phyloP scores from a whole-genome alignment of 2,797 vertebrate species.

The Oryzias dopingdopingensis region DNA sequence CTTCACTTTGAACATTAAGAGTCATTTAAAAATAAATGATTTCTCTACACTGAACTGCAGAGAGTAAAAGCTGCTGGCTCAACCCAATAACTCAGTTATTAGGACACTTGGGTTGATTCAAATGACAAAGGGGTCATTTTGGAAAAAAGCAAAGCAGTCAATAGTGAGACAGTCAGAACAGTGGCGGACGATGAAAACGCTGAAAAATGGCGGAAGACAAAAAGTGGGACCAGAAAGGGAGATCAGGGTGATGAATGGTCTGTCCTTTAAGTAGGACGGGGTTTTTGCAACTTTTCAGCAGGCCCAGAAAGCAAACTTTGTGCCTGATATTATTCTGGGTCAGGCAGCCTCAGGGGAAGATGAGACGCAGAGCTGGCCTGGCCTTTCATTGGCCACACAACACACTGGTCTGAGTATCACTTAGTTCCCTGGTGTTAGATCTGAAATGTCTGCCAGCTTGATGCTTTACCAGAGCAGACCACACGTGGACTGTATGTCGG shows the following conservation, averaged over 20 bases:
- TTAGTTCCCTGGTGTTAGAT: conserved; percentile 29
- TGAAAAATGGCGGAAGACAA: conserved; percentile 30
- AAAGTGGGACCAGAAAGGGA: conserved; percentile 51
- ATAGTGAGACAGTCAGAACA: neutral
- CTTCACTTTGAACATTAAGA: neutral
- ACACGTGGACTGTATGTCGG: conserved; percentile 10
- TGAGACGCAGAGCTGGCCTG: conserved; percentile 68
- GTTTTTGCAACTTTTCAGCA: conserved; percentile 78
- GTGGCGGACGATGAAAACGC: neutral
- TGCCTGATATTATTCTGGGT: conserved; percentile 77
- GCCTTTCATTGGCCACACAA: conserved; percentile 58
- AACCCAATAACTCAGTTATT: no score
- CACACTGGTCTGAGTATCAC: conserved; percentile 29
- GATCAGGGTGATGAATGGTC: conserved; percentile 68
- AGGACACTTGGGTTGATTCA: no score
- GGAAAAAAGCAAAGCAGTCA: conserved; percentile 2
- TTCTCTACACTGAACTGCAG: neutral
- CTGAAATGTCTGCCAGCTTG: conserved; percentile 21
- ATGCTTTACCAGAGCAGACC: conserved; percentile 14
- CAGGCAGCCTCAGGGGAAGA: conserved; percentile 69
- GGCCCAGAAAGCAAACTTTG: conserved; percentile 76
- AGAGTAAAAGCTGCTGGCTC: no score
- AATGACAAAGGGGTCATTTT: neutral
- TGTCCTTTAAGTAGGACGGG: conserved; percentile 76
- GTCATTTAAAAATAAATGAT: no score